These are phyloP conservation scores for Zophobas atratus DNA, from an alignment of 1,140 invertebrate species.

Conservation along the genomic window DNA sequence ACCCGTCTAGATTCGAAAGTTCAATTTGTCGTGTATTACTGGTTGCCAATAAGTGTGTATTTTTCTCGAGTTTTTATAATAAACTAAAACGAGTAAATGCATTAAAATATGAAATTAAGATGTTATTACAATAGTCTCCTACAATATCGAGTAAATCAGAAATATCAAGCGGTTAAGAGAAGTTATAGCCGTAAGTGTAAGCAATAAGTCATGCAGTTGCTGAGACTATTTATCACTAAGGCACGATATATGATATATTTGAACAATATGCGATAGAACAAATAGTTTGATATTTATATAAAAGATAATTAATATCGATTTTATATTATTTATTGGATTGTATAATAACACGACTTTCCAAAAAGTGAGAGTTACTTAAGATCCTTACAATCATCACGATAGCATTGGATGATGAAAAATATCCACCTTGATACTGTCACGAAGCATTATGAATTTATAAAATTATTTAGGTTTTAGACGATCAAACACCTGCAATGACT, in stretches of 20 bases:
- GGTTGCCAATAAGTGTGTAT: neutral
- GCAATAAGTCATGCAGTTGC: conserved; percentile 44
- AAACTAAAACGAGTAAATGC: no score
- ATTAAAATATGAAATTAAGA: neutral
- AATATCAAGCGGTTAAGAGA: conserved; percentile 48
- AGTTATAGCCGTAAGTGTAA: conserved; percentile 39
- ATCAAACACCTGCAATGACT: conserved; percentile 45
- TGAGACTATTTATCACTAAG: conserved; percentile 42
- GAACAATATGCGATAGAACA: conserved; percentile 37
- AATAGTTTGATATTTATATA: conserved; percentile 46
- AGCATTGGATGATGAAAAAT: conserved; percentile 49
- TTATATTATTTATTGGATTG: conserved; percentile 47
- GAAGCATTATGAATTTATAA: conserved; percentile 44
- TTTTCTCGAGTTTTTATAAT: no score
- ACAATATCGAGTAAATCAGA: conserved; percentile 32
- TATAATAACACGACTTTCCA: conserved; percentile 44
- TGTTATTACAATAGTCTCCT: conserved; percentile 5
- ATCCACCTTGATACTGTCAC: conserved; percentile 48
- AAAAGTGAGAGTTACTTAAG: conserved; percentile 46
- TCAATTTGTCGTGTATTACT: neutral
- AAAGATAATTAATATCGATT: conserved; percentile 46
- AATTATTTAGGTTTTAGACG: conserved; percentile 41
- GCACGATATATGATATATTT: conserved; percentile 30
- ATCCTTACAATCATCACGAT: conserved; percentile 37
- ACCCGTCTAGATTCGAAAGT: no score